Evolutionary conservation across 2,113 vertebrate species (phyloP), one percentile per base, ranked within the genome.

Genomic region (Urocitellus parryii): DNA sequence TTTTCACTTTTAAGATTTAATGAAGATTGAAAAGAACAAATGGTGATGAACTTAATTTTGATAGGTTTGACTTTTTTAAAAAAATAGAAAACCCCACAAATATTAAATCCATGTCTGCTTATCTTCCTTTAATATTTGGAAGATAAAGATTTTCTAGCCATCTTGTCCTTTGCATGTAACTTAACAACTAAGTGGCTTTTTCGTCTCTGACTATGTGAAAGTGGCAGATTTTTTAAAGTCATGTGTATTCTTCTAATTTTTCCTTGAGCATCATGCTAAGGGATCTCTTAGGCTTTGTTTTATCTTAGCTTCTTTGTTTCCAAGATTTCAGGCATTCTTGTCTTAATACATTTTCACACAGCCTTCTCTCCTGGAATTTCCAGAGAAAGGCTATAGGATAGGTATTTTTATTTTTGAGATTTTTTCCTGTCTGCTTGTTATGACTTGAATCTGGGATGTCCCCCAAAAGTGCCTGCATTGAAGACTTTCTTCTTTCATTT

Each of bases 61-160:
- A 51, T 7, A 72, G 7, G 1, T 81, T 82, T 87, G 58, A 70
- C 58, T 84, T 94, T 42, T 45, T 45, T 1, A 45, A 72, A 72
- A 84, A 93, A 89, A 56, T n/a, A 51, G 32, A 58, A 51, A 51
- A 27, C 4, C 1, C 7, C 39, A 51, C 51, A 3, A n/a, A 51
- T 61, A 95, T 89, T 74, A 95, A 68, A 76, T 72, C n/a, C 17
- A 51, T 77, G 5, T 39, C 76, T 81, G 42, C 16, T 92, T 80
- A 77, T 3, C 79, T 82, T 68, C 51, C 11, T 67, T 53, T 42
- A 85, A 67, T 37, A 70, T 87, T 90, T 93, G 25, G 22, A 16
- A 81, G 45, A 83, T 73, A 73, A 48, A 70, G 1, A 81, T 42
- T 79, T 18, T 68, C 37, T 42, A 63, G 25, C 6, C 9, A 61